Conservation (phyloP, 1,140 invertebrate species). For the Macrotrachela quadricornifera region DNA sequence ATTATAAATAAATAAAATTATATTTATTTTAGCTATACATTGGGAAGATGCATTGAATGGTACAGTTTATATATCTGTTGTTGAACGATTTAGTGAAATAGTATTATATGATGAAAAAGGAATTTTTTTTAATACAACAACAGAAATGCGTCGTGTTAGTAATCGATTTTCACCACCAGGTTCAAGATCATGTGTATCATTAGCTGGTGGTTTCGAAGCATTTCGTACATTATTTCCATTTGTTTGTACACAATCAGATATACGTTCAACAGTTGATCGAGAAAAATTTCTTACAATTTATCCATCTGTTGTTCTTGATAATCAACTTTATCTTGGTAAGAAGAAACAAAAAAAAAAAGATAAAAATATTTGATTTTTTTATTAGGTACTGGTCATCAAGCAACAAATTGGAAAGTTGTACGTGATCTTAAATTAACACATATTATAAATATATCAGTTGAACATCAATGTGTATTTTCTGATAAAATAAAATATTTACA, state of each 20-base stretch:
- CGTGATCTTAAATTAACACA: not conserved
- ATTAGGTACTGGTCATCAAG: not conserved
- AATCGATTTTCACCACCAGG: too few species aligned
- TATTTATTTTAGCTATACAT: too few species aligned
- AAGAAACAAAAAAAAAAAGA: too few species aligned
- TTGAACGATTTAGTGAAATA: not conserved
- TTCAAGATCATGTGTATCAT: not conserved
- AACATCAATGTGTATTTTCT: not conserved
- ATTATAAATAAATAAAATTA: too few species aligned
- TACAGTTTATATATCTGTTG: too few species aligned
- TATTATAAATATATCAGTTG: not conserved
- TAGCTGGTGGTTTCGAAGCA: not conserved
- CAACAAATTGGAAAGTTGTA: not conserved
- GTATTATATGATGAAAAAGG: not conserved
- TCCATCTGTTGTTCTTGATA: constrained; percentile 1
- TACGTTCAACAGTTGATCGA: not conserved
- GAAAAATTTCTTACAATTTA: not conserved
- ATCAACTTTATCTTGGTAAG: not conserved
- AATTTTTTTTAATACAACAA: not conserved
- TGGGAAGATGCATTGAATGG: too few species aligned
- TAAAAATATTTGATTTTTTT: too few species aligned
- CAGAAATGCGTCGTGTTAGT: too few species aligned
- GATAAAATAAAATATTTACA: not conserved
- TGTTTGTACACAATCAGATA: not conserved
- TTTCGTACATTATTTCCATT: not conserved